phyloP scores from a whole-genome alignment of 1,140 invertebrate species.

The Lithobius niger region DNA sequence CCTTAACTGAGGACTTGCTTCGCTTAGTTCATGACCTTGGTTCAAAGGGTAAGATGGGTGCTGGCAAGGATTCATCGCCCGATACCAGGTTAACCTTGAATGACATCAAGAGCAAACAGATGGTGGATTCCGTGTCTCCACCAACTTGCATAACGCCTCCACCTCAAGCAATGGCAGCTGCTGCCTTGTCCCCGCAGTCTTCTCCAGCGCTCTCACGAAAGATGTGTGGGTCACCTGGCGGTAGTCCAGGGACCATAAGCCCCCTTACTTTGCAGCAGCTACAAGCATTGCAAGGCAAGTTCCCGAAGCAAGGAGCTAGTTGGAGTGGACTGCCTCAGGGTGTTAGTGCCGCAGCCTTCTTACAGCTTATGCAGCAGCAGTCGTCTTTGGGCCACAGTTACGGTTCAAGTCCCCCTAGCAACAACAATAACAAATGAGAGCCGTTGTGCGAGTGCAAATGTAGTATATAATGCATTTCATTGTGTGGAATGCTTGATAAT shows the following conservation, averaged over 20 bases:
- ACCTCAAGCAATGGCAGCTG: neutral
- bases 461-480: no score
- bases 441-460: no score
- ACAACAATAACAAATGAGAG: neutral
- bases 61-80: neutral
- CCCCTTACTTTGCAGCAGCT: neutral
- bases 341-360: neutral
- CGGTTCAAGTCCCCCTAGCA: neutral
- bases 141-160: no score
- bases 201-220: neutral
- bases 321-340: constrained; percentile 8
- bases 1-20: constrained; percentile 14
- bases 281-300: neutral
- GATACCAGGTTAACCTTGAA: constrained; percentile 4
- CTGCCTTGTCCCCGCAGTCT: neutral
- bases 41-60: neutral
- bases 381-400: neutral
- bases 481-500: no score
- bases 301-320: constrained; percentile 4
- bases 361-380: constrained; percentile 6
- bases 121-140: neutral
- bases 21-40: constrained; percentile 14
- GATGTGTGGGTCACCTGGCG: neutral
- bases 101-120: neutral
- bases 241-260: neutral